Base-by-base conservation (phyloP, 2,797 vertebrate species). In the Falco cherrug region DNA sequence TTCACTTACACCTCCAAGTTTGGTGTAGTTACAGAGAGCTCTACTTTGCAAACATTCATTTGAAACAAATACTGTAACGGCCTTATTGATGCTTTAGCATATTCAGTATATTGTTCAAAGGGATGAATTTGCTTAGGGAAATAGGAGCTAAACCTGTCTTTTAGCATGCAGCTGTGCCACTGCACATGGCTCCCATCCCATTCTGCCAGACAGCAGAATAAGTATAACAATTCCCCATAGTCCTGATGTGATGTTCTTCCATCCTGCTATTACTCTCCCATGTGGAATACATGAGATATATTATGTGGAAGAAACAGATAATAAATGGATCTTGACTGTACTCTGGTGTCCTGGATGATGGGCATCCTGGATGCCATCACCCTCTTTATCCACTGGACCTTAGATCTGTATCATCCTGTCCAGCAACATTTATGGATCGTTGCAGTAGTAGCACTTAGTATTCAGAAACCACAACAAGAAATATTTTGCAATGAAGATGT, bases 11-110 rank as follows among this genome's bases (percentile, higher is more conserved):
- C 64, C 16, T 90, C 73, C 48, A 77, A 31, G 83, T 77, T 65
- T 63, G 53, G 8, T 68, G 80, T 68, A 69, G 43, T 82, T 24
- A 24, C 37, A 15, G 67, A 60, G 81, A 96, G 26, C 16, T 80
- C 29, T 74, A 45, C 68, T 74, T 96, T 97, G 70, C 35, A 76
- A 85, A 77, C 41, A 45, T 85, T 90, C 60, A 87, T 97, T 95
- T 96, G 74, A 50, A 45, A 65, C 33, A 84, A 94, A 73, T 92
- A 88, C 68, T 85, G 19, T 83, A 94, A 69, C 15, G 86, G 35
- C 11, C 41, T 79, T 82, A 63, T 56, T 76, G 60, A 54, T 75
- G 61, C 18, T 83, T 81, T 90, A 84, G 33, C 39, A 45, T 70
- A 59, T 80, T 67, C 68, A 26, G 14, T 45, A 28, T 59, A 37